phyloP scores from a whole-genome alignment of 2,797 vertebrate species.

The Emydoidea blandingii region DNA sequence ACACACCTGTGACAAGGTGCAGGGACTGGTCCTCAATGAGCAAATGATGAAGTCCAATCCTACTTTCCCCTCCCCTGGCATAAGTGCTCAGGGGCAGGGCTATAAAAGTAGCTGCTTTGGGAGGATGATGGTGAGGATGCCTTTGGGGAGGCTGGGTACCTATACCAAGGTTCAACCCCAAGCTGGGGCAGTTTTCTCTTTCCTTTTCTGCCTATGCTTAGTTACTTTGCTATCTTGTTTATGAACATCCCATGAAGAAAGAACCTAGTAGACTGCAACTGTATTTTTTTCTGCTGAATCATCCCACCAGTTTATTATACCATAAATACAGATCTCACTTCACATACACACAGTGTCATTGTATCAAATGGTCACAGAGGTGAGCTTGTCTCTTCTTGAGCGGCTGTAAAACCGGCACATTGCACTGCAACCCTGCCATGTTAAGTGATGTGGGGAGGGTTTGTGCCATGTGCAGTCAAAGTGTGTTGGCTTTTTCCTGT shows the following conservation, averaged over 20 bases:
- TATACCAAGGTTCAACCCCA: neutral
- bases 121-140: neutral
- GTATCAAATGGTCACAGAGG: neutral
- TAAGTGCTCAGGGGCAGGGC: neutral
- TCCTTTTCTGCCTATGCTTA: neutral
- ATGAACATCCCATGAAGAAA: neutral
- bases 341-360: fast-evolving
- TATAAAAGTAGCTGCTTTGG: neutral
- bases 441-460: neutral
- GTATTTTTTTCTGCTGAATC: neutral
- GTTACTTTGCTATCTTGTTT: neutral
- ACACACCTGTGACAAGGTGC: neutral
- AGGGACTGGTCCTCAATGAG: neutral
- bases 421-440: neutral
- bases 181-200: neutral
- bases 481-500: neutral
- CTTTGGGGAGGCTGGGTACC: neutral
- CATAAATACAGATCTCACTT: neutral
- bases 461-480: neutral
- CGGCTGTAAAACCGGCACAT: neutral
- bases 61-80: neutral
- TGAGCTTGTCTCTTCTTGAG: neutral
- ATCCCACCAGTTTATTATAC: neutral
- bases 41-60: neutral
- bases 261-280: neutral